Base-by-base conservation (phyloP, 2,113 vertebrate genomes). In the Colaptes auratus region DNA sequence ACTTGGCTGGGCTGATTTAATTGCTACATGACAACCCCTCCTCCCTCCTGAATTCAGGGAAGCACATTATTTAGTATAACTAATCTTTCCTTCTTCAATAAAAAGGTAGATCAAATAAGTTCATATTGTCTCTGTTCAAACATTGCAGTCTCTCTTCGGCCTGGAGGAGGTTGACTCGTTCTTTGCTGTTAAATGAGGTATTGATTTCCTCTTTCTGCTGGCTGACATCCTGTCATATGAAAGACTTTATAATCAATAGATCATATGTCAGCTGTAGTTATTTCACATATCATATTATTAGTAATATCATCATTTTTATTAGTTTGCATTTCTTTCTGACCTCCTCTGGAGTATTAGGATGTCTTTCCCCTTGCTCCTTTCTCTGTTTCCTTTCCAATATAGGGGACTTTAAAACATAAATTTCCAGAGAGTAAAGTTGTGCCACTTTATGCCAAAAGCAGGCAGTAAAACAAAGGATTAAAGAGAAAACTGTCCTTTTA, bases 131-230 rank as follows among this genome's bases (percentile, higher is more conserved):
- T 85, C 76, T 71, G 33, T 81, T 95, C 91, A 90, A 81, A 59
- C 79, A 88, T 77, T 58, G 31, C 53, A 5, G 10, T 91, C 75
- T 95, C 44, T 88, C 79, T 89, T 77, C 84, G 73, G 82, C 88
- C 71, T 61, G 64, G 79, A 69, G 72, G 74, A 92, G 85, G 58
- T 53, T 92, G 91, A 90, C 86, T 91, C 0, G 2, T 77, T 92
- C 85, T 95, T 80, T 83, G 76, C 91, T 92, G 65, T 92, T 95
- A 95, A 94, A 97, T 96, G 88, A 96, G 85, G 65, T 95, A 97
- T 97, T 95, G 95, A 97, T 97, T 97, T 96, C 88, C 90, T 92
- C 81, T 95, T 96, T 90, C 85, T 94, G 72, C 65, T 88, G 91
- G 75, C 82, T 95, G 93, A 90, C 95, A 88, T 90, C 65, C 79